Base-by-base conservation (phyloP, 2,888 invertebrate genomes). In the Dasypogon diadema region DNA sequence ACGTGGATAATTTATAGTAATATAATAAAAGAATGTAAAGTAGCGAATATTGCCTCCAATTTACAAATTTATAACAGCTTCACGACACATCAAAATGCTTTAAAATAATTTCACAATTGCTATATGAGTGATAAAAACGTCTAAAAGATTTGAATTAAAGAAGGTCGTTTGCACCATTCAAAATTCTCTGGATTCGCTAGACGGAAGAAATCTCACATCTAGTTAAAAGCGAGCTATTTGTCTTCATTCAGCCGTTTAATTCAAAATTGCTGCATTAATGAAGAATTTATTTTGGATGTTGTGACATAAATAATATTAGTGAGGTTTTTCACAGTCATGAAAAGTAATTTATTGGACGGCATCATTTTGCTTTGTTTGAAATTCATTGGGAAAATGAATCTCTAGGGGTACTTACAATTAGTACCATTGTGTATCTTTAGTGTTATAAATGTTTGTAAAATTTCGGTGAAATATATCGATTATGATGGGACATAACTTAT, bases 231-330 rank as follows among this genome's bases (percentile, higher is more conserved):
- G 56, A 30, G 70, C 68, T 70, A 75, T 75, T 75, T 70, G 48
- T 75, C 68, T 75, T 70, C 75, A 37, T 48, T 75, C 75, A 75
- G 55, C 75, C 75, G 70, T 75, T 68, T 75, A 70, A 75, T 75
- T 21, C 56, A 68, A 70, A 75, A 75, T 75, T 75, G 56, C 56
- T 21, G 56, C 70, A 75, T 75, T 75, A 74, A 75, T 75, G 68
- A 68, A 46, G 51, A 70, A 70, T 68, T 75, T 70, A 70, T 75
- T 75, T 75, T 75, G 75, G 70, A 30, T 56, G 68, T 70, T 75
- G 75, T 68, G 75, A 75, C 75, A 75, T n/a, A n/a, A n/a, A n/a
- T n/a, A n/a, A n/a, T n/a, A n/a, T n/a, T n/a, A n/a, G n/a, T n/a
- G n/a, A n/a, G n/a, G n/a, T n/a, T n/a, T n/a, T n/a, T n/a, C n/a